Percentiles rank a stretch among this genome's conserved stretches.
Conservation (phyloP, 2,113 vertebrate genomes). For the Mola mola region DNA sequence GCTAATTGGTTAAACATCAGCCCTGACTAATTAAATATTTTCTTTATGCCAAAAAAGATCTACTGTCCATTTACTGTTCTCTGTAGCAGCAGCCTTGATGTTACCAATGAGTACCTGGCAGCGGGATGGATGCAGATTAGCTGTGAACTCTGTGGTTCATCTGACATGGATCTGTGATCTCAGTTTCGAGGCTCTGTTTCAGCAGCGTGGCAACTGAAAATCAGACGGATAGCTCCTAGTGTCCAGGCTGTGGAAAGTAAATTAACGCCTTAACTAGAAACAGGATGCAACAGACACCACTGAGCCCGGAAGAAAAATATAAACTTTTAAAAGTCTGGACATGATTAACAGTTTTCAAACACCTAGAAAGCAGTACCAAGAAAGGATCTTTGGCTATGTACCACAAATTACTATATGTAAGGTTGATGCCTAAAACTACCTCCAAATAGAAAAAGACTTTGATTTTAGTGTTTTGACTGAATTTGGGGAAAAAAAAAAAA, state of each 20-base stretch:
- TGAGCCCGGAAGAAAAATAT: conserved; percentile 2
- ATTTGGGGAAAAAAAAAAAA: no score
- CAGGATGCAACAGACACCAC: conserved; percentile 3
- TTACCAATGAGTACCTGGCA: no score
- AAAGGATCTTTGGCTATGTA: no score
- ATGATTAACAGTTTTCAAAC: conserved; percentile 29
- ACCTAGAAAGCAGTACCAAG: not conserved
- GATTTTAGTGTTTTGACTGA: no score
- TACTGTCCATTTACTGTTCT: no score
- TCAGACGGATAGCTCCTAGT: conserved; percentile 39
- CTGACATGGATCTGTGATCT: conserved; percentile 53
- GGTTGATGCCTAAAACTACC: not conserved
- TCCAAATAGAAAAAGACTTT: not conserved
- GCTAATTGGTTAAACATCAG: no score
- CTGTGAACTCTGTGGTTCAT: conserved; percentile 35
- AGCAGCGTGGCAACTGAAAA: conserved; percentile 30
- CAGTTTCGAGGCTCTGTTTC: conserved; percentile 38
- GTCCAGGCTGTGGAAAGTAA: conserved; percentile 43
- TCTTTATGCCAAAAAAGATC: no score
- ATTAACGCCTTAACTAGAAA: conserved; percentile 35
- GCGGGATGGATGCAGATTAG: conserved; percentile 35
- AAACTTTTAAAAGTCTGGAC: conserved; percentile 26
- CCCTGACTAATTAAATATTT: no score
- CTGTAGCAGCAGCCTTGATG: not conserved
- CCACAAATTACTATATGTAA: no score